Conservation (phyloP, 2,888 invertebrate species). For the Ephialtes manifestator region DNA sequence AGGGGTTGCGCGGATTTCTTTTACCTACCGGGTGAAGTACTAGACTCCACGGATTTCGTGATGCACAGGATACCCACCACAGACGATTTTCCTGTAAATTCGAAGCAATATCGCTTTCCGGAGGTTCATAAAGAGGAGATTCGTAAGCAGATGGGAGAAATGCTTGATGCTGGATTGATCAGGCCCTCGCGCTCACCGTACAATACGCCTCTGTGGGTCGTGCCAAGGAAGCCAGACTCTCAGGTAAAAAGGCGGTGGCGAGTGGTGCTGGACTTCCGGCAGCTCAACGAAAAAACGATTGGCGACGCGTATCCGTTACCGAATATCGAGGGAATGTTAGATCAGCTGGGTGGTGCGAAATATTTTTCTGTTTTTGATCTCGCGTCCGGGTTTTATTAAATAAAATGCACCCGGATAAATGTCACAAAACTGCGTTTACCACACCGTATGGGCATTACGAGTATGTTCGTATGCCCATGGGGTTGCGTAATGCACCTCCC, state of each 20-base stretch:
- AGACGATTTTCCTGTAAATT: neutral
- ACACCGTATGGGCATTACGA: neutral
- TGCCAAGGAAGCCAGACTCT: neutral
- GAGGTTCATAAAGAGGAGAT: neutral
- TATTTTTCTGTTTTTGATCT: neutral
- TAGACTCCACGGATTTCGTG: neutral
- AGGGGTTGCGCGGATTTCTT: neutral
- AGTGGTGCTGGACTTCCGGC: neutral
- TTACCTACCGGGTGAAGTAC: neutral
- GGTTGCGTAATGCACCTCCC: neutral
- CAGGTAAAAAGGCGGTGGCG: neutral
- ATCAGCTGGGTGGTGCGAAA: neutral
- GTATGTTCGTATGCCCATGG: neutral
- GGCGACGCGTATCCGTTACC: slow-evolving; percentile 1
- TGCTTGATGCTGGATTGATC: no score
- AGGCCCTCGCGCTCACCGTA: no score
- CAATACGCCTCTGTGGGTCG: no score
- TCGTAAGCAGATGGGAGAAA: no score
- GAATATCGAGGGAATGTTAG: neutral
- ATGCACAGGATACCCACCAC: neutral
- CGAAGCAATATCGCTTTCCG: neutral
- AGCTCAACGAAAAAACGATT: slow-evolving; percentile 7
- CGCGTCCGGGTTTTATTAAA: neutral
- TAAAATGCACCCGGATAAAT: neutral
- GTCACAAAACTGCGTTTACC: neutral